Evolutionary conservation across 2,797 vertebrate genomes (phyloP).

Genomic region (Tinamus major): DNA sequence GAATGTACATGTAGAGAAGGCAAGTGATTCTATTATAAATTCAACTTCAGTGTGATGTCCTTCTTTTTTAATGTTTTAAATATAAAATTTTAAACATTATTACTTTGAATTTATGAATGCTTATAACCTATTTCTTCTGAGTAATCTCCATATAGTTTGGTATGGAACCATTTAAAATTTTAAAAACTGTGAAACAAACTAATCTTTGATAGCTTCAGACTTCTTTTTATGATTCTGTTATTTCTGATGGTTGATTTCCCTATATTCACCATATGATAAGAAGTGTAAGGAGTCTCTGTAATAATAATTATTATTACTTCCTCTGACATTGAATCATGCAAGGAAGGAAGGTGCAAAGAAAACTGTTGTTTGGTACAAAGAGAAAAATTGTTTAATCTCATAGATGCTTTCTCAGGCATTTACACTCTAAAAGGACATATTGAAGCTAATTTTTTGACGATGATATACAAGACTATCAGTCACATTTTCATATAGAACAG

Average conservation of each 20-base stretch:
- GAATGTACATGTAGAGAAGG: background rate
- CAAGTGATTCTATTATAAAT: background rate
- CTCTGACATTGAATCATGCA: background rate
- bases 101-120: background rate
- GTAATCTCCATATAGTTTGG: background rate
- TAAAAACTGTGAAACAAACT: background rate
- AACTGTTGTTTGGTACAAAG: background rate
- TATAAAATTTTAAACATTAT: background rate
- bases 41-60: background rate
- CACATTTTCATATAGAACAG: background rate
- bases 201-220: background rate
- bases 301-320: background rate
- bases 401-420: background rate
- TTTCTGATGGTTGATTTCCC: background rate
- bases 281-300: background rate
- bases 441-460: background rate
- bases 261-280: background rate
- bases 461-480: background rate
- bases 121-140: background rate
- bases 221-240: background rate
- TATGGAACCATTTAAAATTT: background rate
- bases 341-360: background rate
- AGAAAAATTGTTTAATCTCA: background rate
- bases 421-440: background rate
- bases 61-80: background rate